Evolutionary conservation across 2,797 vertebrate genomes (phyloP), one percentile per base, ranked within the genome.

Genomic region (Aplochiton taeniatus): DNA sequence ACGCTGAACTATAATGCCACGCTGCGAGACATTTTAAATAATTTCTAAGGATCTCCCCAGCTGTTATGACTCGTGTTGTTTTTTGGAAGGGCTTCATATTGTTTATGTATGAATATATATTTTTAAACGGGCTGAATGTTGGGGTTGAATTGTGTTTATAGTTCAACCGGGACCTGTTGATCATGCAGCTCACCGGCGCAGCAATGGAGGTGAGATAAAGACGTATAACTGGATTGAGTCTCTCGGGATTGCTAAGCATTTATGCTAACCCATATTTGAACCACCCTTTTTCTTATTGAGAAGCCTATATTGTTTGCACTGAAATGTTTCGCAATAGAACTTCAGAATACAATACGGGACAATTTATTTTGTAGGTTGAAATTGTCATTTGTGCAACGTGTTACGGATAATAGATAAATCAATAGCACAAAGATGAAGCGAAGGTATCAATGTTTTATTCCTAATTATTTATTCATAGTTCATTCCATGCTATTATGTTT

Each of bases 141-240:
- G 72, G n/a, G 58, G 51, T 52, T 57, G 58, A 8, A 63, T 74
- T 58, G 68, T 43, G 64, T 31, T 54, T 41, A 52, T 56, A 77
- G 65, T 77, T 72, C 55, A 54, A 70, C 45, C 71, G 66, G 71
- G 72, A 89, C 90, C 87, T 91, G 90, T 90, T 90, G 90, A 88
- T 82, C 65, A 52, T 49, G 53, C 58, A 60, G 68, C 71, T 81
- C 72, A 52, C 78, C 68, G 73, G 68, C 72, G 72, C 75, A 41
- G 76, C 72, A 51, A 82, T 80, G 84, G 83, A 88, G 87, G 85
- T 86, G 82, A 88, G 87, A 65, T 61, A 61, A 64, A 51, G 13
- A 14, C 46, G 44, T 19, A 18, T 49, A 58, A 66, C 66, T 58
- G 17, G 54, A 62, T 63, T 75, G 55, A 54, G 52, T 59, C 49